Evolutionary conservation across 2,797 vertebrate genomes (phyloP).

Genomic region (Peromyscus eremicus): DNA sequence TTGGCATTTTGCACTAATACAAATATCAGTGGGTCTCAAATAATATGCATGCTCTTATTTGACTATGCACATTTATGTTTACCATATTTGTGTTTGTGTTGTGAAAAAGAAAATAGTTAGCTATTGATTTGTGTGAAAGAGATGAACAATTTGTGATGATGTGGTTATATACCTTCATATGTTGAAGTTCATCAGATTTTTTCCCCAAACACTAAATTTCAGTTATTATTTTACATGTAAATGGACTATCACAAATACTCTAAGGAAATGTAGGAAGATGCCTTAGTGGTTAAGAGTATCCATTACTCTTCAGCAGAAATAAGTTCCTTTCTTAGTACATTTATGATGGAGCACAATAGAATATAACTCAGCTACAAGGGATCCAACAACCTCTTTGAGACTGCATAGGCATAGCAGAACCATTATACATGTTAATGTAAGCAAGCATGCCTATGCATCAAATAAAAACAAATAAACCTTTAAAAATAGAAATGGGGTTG

Average conservation of each 20-base stretch:
- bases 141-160: neutral
- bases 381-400: neutral
- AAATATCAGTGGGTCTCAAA: neutral
- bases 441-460: neutral
- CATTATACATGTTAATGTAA: neutral
- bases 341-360: neutral
- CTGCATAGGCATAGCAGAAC: neutral
- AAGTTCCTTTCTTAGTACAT: neutral
- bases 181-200: neutral
- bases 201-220: neutral
- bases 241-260: neutral
- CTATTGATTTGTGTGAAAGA: neutral
- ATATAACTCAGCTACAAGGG: neutral
- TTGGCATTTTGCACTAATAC: neutral
- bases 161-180: neutral
- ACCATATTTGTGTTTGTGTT: neutral
- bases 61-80: neutral
- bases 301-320: neutral
- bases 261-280: neutral
- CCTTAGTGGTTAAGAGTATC: neutral
- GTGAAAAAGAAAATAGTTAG: neutral
- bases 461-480: neutral
- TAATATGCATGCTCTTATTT: neutral
- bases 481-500: neutral
- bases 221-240: neutral